Conservation (phyloP, 1,140 invertebrate genomes). For the Pristionchus pacificus region DNA sequence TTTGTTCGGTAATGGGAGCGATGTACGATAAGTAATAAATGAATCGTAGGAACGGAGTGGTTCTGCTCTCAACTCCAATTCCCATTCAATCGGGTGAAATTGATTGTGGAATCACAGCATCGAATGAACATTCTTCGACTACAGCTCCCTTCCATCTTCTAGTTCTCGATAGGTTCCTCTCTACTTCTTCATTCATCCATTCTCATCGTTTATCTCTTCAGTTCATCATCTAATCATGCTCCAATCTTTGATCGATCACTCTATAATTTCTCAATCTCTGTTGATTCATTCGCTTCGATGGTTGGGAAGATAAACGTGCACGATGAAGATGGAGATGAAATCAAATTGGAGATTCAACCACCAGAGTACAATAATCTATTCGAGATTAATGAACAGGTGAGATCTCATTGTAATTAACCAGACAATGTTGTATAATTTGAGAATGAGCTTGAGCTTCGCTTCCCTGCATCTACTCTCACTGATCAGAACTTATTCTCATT, state of each 20-base stretch:
- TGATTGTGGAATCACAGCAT: not conserved
- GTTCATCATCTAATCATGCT: not conserved
- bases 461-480: not conserved
- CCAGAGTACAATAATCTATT: not conserved
- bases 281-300: not conserved
- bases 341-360: not conserved
- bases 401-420: not conserved
- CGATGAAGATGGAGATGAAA: not conserved
- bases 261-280: not conserved
- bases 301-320: not conserved
- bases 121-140: not conserved
- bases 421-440: not conserved
- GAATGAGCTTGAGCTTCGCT: not conserved
- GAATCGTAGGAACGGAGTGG: too few relatives aligned
- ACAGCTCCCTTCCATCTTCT: not conserved
- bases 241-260: not conserved
- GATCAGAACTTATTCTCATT: not conserved
- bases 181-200: not conserved
- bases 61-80: too few relatives aligned
- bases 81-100: not conserved
- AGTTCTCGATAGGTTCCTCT: not conserved
- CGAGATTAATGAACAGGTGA: not conserved
- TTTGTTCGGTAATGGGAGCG: too few relatives aligned
- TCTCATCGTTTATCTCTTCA: not conserved
- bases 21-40: too few relatives aligned